Conservation (phyloP, 2,113 vertebrate genomes). For the Montifringilla adamsi region DNA sequence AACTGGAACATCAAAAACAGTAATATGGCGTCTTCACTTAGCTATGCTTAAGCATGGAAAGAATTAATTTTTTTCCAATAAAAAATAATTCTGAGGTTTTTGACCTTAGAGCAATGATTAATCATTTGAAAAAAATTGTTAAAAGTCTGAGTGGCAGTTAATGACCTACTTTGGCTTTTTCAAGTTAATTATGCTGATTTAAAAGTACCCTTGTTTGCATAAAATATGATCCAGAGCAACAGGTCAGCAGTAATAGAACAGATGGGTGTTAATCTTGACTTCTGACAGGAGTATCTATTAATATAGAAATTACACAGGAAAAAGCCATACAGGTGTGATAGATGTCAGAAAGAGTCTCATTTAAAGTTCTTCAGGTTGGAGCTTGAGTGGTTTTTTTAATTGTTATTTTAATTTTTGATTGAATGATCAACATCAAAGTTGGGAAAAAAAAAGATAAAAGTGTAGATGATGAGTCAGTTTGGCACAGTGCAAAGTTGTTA, state of each 20-base stretch:
- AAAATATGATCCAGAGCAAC: slow-evolving; percentile 43
- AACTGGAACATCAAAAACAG: background rate
- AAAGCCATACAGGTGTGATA: background rate
- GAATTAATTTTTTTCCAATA: background rate
- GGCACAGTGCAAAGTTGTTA: slow-evolving; percentile 74
- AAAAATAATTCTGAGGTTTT: background rate
- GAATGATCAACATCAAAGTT: slow-evolving; percentile 70
- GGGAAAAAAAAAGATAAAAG: slow-evolving; percentile 64
- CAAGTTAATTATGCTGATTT: slow-evolving; percentile 55
- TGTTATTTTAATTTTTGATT: slow-evolving; percentile 61
- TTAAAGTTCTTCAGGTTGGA: background rate
- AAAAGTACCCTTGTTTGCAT: slow-evolving; percentile 35
- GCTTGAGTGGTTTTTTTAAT: background rate
- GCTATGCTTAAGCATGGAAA: background rate
- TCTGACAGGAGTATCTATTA: slow-evolving; percentile 1
- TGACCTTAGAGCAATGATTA: slow-evolving; percentile 22
- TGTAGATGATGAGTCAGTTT: slow-evolving; percentile 70
- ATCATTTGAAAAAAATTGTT: slow-evolving; percentile 10
- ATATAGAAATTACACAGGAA: background rate
- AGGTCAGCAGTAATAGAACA: slow-evolving; percentile 36
- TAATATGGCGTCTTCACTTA: background rate
- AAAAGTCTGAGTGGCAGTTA: slow-evolving; percentile 29
- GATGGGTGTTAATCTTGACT: slow-evolving; percentile 35
- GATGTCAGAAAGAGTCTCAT: background rate
- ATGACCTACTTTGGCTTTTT: slow-evolving; percentile 34